Percentiles rank a stretch among this genome's conserved stretches.
Conservation (phyloP, 2,888 invertebrate genomes). For the Craniophora ligustri region DNA sequence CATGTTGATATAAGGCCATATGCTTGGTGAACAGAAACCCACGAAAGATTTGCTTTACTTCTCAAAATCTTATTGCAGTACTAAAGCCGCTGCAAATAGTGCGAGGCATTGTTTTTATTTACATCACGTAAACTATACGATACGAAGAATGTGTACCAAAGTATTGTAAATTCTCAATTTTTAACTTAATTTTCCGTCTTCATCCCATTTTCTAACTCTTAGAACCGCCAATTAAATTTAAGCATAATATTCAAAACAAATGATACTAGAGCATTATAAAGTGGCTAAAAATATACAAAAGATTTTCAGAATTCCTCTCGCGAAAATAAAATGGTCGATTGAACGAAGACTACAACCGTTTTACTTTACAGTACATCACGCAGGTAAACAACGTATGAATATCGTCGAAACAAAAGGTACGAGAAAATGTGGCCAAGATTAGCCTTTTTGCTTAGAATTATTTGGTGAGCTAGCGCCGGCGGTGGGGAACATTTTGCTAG, state of each 20-base stretch:
- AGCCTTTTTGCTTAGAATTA: slow-evolving; percentile 29
- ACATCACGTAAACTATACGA: neutral
- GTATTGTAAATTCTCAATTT: too few species aligned
- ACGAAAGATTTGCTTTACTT: too few species aligned
- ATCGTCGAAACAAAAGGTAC: slow-evolving; percentile 29
- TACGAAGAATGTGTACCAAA: neutral
- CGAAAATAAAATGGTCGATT: slow-evolving; percentile 23
- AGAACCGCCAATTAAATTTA: neutral
- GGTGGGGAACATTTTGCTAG: slow-evolving; percentile 11
- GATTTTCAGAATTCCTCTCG: slow-evolving; percentile 8
- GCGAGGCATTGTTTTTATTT: too few species aligned
- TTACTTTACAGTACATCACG: slow-evolving; percentile 33
- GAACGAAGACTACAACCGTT: slow-evolving; percentile 13
- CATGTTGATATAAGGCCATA: too few species aligned
- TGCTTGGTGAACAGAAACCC: too few species aligned
- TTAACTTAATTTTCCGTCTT: too few species aligned
- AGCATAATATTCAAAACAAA: slow-evolving; percentile 2
- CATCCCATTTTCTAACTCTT: neutral
- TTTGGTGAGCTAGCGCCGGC: slow-evolving; percentile 4
- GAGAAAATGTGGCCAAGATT: slow-evolving; percentile 18
- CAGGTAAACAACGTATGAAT: slow-evolving; percentile 42
- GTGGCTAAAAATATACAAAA: neutral
- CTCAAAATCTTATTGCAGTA: too few species aligned
- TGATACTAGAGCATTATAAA: neutral
- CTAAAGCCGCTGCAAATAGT: too few species aligned